Percentiles rank a stretch among this genome's conserved stretches.
Evolutionary conservation across 35 echinoderm and acorn worm genomes (phyloP).

Genomic region (Diadema setosum): DNA sequence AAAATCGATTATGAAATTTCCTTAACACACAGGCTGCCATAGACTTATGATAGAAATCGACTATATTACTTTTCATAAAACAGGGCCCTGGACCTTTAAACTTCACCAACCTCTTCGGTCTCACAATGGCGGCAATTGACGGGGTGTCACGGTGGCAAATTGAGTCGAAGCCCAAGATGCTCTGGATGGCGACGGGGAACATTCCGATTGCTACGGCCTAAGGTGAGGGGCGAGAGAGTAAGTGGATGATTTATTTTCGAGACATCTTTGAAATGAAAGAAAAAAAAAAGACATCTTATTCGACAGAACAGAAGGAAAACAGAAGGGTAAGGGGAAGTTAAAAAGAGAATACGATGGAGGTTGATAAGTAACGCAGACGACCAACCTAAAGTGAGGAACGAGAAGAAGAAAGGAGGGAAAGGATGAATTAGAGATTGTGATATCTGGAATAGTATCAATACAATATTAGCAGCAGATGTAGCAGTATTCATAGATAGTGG

Average conservation of each 20-base stretch:
- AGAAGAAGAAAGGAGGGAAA: neutral
- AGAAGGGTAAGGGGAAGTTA: neutral
- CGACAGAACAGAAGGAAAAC: no score
- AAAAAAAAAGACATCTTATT: no score
- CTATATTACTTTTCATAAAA: no score
- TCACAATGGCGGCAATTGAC: slow-evolving; percentile 57
- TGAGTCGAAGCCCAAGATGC: slow-evolving; percentile 59
- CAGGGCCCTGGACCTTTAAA: no score
- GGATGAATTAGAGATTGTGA: neutral
- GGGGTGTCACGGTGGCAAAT: slow-evolving; percentile 7
- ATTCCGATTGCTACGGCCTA: slow-evolving; percentile 37
- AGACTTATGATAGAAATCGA: no score
- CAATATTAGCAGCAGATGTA: no score
- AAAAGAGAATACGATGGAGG: neutral
- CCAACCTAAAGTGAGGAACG: neutral
- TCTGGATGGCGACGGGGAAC: slow-evolving; percentile 40
- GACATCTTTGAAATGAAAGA: no score
- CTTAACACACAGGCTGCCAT: no score
- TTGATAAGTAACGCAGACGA: neutral
- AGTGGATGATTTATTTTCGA: neutral
- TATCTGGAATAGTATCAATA: no score
- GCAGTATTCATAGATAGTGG: no score
- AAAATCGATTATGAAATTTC: no score
- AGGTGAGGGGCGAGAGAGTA: neutral
- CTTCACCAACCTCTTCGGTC: slow-evolving; percentile 40